Evolutionary conservation across 2,797 vertebrate species (phyloP).

Genomic region (Eidolon dupreanum): DNA sequence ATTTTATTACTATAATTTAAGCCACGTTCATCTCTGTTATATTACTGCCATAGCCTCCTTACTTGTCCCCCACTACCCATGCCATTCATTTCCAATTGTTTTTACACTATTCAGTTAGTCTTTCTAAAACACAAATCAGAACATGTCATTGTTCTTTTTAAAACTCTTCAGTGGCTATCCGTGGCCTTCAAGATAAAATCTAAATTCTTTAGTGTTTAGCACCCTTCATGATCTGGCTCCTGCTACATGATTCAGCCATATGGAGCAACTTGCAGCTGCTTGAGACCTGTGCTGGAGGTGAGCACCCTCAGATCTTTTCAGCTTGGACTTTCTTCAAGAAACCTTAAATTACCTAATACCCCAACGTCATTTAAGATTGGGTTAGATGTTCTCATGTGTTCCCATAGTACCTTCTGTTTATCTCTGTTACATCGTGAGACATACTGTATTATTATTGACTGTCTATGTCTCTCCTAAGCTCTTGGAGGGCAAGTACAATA

Average conservation of each 20-base stretch:
- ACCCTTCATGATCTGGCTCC: neutral
- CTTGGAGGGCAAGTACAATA: neutral
- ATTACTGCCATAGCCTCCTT: neutral
- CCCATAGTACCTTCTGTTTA: neutral
- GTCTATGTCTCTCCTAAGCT: neutral
- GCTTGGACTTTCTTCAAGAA: slow-evolving; percentile 4
- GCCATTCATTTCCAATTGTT: neutral
- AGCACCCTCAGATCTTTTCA: neutral
- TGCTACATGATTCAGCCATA: neutral
- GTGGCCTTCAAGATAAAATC: slow-evolving; percentile 17
- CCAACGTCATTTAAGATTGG: neutral
- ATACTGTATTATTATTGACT: neutral
- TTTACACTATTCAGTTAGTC: neutral
- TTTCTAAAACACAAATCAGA: slow-evolving; percentile 28
- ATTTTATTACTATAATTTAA: neutral
- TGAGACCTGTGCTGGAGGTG: neutral
- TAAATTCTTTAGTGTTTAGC: slow-evolving; percentile 19
- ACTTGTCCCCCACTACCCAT: neutral
- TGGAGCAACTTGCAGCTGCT: neutral
- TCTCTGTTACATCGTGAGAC: neutral
- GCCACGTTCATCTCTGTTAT: neutral
- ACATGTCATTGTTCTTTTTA: neutral
- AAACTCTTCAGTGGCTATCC: neutral
- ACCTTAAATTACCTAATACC: neutral
- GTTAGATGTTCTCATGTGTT: slow-evolving; percentile 10